Percentiles rank a stretch among this genome's conserved stretches.
These are phyloP conservation scores for Coluber constrictor DNA, from an alignment of 2,797 vertebrate genomes.

Conservation along the genomic window DNA sequence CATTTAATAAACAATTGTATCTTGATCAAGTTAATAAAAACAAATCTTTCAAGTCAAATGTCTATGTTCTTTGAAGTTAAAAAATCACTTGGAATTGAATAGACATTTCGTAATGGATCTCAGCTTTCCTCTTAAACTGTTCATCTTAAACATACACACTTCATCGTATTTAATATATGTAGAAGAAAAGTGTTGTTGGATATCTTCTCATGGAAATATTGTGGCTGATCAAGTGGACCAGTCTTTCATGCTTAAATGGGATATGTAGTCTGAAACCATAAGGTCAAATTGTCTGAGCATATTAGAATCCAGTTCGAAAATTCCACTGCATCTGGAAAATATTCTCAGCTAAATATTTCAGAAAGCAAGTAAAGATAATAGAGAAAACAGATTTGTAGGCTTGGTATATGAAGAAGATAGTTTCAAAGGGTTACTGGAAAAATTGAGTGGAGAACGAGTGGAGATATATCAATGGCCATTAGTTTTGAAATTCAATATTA, in stretches of 20 bases:
- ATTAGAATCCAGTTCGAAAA: not conserved
- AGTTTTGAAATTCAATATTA: not conserved
- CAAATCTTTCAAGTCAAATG: not conserved
- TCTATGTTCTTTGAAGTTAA: not conserved
- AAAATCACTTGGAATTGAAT: not conserved
- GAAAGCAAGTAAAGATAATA: not conserved
- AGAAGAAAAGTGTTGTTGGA: not conserved
- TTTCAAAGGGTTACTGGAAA: not conserved
- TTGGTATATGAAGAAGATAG: not conserved
- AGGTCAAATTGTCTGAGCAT: not conserved
- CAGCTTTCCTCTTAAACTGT: not conserved
- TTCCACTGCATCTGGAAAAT: not conserved
- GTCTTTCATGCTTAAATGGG: not conserved
- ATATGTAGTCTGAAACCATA: not conserved
- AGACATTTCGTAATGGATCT: not conserved
- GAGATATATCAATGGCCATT: not conserved
- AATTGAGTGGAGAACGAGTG: not conserved
- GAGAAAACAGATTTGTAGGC: not conserved
- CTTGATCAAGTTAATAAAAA: not conserved
- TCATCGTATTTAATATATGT: not conserved
- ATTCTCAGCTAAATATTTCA: not conserved
- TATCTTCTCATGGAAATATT: not conserved
- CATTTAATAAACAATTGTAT: not conserved
- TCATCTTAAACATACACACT: not conserved
- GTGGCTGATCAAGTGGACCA: not conserved